A percentile compares a stretch with the other conserved stretches of the same genome.
phyloP scores from a whole-genome alignment of 2,113 vertebrate genomes.

The Nesospiza acunhae region DNA sequence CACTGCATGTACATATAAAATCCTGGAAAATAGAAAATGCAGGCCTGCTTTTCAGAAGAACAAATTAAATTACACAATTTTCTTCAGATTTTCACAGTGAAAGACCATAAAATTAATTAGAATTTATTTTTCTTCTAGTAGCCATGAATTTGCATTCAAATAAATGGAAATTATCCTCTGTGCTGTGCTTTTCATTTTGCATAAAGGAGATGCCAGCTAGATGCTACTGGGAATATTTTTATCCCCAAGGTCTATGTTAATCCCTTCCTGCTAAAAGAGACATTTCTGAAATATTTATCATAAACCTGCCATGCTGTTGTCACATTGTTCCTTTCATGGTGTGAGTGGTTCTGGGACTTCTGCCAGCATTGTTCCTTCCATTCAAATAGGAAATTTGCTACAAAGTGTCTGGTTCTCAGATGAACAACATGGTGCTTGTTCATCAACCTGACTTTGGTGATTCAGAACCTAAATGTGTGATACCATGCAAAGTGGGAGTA shows the following conservation, averaged over 20 bases:
- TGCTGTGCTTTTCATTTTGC: background rate
- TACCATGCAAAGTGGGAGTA: background rate
- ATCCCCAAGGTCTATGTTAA: background rate
- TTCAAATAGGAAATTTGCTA: background rate
- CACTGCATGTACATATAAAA: background rate
- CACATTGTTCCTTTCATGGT: background rate
- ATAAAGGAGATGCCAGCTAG: background rate
- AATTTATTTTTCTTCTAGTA: background rate
- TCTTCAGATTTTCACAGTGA: background rate
- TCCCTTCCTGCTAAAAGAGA: constrained; percentile 19
- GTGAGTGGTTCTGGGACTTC: constrained; percentile 33
- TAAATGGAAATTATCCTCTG: background rate
- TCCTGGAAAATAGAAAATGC: background rate
- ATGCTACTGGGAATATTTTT: background rate
- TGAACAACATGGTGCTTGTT: background rate
- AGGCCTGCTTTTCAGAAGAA: background rate
- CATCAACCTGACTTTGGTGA: background rate
- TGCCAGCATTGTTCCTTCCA: constrained; percentile 45
- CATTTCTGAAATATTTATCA: constrained; percentile 41
- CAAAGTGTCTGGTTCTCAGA: background rate
- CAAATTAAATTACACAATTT: background rate
- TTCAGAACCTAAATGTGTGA: background rate
- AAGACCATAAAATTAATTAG: background rate
- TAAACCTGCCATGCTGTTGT: constrained; percentile 38
- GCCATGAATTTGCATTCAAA: background rate